Percentiles rank a stretch among this genome's conserved stretches.
Conservation (phyloP, 64 coral and sea anemone species). For the Trachythela sp. region DNA sequence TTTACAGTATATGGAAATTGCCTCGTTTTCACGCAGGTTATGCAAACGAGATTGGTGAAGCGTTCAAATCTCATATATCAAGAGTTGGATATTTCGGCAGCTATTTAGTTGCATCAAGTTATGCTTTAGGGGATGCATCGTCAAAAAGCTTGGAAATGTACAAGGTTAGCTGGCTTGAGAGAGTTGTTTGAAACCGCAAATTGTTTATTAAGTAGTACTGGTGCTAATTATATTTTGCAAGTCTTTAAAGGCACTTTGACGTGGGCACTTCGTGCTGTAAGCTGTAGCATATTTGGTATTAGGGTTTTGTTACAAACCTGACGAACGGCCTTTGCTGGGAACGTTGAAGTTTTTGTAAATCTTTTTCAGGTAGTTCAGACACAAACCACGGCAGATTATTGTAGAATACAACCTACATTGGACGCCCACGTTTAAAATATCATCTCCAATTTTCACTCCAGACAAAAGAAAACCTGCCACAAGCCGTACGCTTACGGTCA, state of each 20-base stretch:
- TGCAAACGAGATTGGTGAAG: constrained; percentile 93
- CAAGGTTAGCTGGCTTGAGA: constrained; percentile 34
- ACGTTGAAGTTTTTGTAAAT: too few relatives aligned
- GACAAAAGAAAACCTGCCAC: constrained; percentile 17
- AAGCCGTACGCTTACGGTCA: constrained; percentile 7
- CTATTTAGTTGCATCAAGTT: constrained; percentile 73
- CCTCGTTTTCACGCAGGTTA: constrained; percentile 53
- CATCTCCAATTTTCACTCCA: neutral
- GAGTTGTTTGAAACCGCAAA: too few relatives aligned
- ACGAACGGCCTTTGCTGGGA: too few relatives aligned
- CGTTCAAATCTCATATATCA: constrained; percentile 83
- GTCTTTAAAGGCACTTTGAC: too few relatives aligned
- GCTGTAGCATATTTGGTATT: too few relatives aligned
- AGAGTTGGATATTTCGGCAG: constrained; percentile 69
- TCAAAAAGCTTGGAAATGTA: constrained; percentile 66
- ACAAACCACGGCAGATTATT: too few relatives aligned
- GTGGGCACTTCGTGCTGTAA: too few relatives aligned
- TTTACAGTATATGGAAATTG: neutral
- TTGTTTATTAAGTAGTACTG: too few relatives aligned
- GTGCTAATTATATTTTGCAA: too few relatives aligned
- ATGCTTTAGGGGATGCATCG: constrained; percentile 75
- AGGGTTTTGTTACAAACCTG: too few relatives aligned
- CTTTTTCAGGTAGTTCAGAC: too few relatives aligned
- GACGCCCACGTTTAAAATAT: neutral
- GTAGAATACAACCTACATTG: too few relatives aligned